Evolutionary conservation across 2,797 vertebrate species (phyloP).

Genomic region (Girardinus metallicus): DNA sequence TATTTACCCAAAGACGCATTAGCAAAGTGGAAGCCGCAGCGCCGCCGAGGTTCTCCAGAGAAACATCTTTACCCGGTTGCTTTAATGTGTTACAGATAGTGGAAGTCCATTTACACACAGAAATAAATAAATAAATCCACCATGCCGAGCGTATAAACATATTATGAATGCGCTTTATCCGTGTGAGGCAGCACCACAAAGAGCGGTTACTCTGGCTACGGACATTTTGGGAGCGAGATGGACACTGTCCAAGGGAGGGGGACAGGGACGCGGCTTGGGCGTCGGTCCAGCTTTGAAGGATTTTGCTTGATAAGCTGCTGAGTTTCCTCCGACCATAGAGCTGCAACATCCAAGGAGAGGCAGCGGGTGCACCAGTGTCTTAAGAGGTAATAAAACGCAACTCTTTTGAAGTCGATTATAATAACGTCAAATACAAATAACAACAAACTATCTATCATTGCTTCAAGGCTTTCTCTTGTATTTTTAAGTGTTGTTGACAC

Average conservation of each 20-base stretch:
- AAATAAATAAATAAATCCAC: not conserved
- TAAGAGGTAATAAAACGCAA: not conserved
- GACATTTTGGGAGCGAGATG: slow-evolving; percentile 12
- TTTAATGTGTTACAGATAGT: slow-evolving; percentile 23
- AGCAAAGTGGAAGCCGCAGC: slow-evolving; percentile 28
- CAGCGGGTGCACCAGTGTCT: not conserved
- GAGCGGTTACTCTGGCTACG: slow-evolving; percentile 8
- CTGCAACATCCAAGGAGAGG: slow-evolving; percentile 26
- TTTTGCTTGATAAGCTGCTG: slow-evolving; percentile 24
- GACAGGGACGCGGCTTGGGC: not conserved
- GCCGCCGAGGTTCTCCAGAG: not conserved
- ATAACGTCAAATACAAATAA: not conserved
- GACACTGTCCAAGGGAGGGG: not conserved
- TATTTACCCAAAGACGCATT: slow-evolving; percentile 42
- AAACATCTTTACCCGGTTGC: slow-evolving; percentile 39
- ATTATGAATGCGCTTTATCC: slow-evolving; percentile 18
- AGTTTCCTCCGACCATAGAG: slow-evolving; percentile 24
- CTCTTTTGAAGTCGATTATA: not conserved
- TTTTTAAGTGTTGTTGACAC: not conserved
- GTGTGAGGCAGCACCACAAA: slow-evolving; percentile 18
- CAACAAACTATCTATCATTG: not conserved
- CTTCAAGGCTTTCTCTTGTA: not conserved
- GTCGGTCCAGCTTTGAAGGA: slow-evolving; percentile 33
- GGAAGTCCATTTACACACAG: slow-evolving; percentile 10
- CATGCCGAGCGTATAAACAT: slow-evolving; percentile 2